phyloP scores from a whole-genome alignment of 2,113 vertebrate species.

The Dromaius novaehollandiae region DNA sequence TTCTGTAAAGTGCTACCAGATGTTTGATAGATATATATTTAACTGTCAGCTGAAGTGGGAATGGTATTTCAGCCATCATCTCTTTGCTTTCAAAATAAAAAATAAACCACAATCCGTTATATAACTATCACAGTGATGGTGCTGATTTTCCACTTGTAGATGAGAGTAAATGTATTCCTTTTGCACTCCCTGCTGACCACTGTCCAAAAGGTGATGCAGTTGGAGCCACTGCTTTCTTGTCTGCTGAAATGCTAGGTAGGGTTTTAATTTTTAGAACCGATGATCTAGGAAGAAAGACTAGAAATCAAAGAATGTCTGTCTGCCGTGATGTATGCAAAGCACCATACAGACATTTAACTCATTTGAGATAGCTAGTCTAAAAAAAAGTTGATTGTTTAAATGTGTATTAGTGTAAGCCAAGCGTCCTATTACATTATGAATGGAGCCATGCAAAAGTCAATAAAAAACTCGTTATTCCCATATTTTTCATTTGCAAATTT shows the following conservation, averaged over 20 bases:
- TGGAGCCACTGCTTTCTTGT: background rate
- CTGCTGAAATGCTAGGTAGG: background rate
- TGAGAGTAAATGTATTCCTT: background rate
- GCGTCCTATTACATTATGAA: background rate
- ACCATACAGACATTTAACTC: background rate
- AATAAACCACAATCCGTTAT: background rate
- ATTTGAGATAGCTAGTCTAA: background rate
- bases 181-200: background rate
- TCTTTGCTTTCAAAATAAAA: background rate
- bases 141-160: background rate
- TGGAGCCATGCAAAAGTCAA: background rate
- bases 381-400: background rate
- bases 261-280: background rate
- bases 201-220: background rate
- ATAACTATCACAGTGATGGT: background rate
- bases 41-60: background rate
- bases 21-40: background rate
- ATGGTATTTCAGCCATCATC: background rate
- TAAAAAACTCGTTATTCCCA: background rate
- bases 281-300: background rate
- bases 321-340: background rate
- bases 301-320: background rate
- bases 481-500: background rate
- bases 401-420: background rate
- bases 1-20: background rate